phyloP scores from a whole-genome alignment of 2,888 invertebrate species.

The Tortrix viridana region DNA sequence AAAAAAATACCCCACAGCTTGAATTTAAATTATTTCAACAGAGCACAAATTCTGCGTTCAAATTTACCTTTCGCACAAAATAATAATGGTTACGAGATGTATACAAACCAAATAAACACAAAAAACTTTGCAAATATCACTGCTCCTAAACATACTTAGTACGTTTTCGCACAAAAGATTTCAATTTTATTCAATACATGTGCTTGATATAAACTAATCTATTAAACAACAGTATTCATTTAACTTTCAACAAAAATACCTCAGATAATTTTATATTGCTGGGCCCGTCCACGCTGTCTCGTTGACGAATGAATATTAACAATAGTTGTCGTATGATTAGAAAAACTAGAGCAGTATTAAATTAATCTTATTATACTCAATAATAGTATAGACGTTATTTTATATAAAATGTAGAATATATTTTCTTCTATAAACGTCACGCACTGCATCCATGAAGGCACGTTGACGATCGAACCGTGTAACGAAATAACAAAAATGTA shows the following conservation, averaged over 20 bases:
- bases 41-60: neutral
- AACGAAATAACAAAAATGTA: too few species aligned
- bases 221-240: conserved; percentile 25
- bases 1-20: neutral
- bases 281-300: conserved; percentile 55
- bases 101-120: too few species aligned
- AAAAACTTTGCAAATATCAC: too few species aligned
- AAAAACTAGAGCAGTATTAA: conserved; percentile 48
- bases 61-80: neutral
- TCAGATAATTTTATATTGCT: conserved; percentile 42
- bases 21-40: conserved; percentile 2
- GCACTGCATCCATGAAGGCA: neutral
- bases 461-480: too few species aligned
- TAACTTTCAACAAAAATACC: conserved; percentile 37
- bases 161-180: neutral
- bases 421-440: neutral
- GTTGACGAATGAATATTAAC: conserved; percentile 44
- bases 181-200: neutral
- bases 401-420: neutral
- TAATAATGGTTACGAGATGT: neutral
- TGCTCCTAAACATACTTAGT: too few species aligned
- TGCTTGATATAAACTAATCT: neutral
- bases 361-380: conserved; percentile 30
- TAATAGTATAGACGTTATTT: conserved; percentile 2
- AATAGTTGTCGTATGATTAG: conserved; percentile 48